A percentile compares a stretch with the other conserved stretches of the same genome.
These are phyloP conservation scores for Sebastolobus alascanus DNA, from an alignment of 2,797 vertebrate species.

Conservation along the genomic window DNA sequence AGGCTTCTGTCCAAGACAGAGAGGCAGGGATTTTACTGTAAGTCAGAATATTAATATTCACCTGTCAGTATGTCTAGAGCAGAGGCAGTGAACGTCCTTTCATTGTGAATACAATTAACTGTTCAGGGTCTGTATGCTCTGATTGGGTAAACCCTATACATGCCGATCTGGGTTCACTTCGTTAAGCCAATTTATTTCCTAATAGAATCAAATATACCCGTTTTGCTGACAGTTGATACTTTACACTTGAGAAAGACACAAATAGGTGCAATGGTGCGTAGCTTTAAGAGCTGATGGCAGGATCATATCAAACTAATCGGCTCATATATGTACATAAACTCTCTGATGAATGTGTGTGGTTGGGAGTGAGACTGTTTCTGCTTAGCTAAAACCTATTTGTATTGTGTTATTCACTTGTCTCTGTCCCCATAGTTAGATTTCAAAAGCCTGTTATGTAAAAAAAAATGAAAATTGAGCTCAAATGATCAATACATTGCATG, in stretches of 20 bases:
- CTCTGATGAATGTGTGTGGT: not conserved
- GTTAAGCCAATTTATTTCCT: not conserved
- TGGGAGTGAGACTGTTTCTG: not conserved
- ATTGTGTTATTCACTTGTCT: not conserved
- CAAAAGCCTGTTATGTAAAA: no score
- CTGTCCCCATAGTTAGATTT: not conserved
- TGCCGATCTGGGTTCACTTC: conserved; percentile 9
- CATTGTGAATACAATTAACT: conserved; percentile 5
- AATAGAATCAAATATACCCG: not conserved
- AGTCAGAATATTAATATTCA: conserved; percentile 14
- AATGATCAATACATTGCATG: not conserved
- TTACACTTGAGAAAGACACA: not conserved
- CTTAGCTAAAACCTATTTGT: not conserved
- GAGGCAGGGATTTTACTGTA: conserved; percentile 10
- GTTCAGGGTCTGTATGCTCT: not conserved
- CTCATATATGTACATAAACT: not conserved
- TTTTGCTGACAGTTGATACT: not conserved
- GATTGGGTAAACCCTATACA: not conserved
- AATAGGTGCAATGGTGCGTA: not conserved
- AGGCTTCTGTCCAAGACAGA: conserved; percentile 20
- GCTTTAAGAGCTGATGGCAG: not conserved
- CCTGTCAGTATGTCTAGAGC: conserved; percentile 10
- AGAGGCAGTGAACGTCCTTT: conserved; percentile 3
- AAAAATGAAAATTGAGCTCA: not conserved
- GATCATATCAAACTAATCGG: not conserved